Percentiles rank a stretch among this genome's conserved stretches.
Evolutionary conservation across 2,113 vertebrate genomes (phyloP).

Genomic region (Oreamnos americanus): DNA sequence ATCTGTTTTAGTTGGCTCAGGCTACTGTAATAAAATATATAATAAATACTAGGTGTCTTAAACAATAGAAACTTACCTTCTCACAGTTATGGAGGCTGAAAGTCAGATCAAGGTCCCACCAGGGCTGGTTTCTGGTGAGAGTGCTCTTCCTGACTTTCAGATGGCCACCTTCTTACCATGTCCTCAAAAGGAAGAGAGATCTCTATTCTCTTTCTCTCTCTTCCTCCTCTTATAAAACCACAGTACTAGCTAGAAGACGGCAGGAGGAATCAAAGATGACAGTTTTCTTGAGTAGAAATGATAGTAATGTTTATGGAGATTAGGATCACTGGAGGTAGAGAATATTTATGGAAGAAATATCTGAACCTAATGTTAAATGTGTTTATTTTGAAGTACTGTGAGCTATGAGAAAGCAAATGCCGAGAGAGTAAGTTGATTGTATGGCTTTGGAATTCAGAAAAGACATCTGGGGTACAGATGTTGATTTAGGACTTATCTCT

Average conservation of each 20-base stretch:
- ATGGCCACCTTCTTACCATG: neutral
- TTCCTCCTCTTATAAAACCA: neutral
- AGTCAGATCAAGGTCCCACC: neutral
- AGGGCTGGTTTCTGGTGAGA: neutral
- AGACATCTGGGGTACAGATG: neutral
- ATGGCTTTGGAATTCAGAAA: neutral
- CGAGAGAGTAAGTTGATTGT: neutral
- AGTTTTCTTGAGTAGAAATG: neutral
- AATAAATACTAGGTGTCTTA: neutral
- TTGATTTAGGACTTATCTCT: neutral
- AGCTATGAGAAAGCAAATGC: slow-evolving; percentile 1
- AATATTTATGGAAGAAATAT: neutral
- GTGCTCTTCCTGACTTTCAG: neutral
- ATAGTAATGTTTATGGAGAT: neutral
- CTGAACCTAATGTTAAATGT: neutral
- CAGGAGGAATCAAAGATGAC: neutral
- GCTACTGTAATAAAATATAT: neutral
- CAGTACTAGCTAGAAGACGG: neutral
- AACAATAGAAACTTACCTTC: neutral
- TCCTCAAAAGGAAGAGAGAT: neutral
- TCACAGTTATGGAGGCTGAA: neutral
- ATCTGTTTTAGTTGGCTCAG: neutral
- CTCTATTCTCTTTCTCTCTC: neutral
- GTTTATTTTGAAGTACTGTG: slow-evolving; percentile 9
- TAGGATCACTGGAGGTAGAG: neutral